Conservation (phyloP, 2,888 invertebrate species). For the Xanthostigma xanthostigma region DNA sequence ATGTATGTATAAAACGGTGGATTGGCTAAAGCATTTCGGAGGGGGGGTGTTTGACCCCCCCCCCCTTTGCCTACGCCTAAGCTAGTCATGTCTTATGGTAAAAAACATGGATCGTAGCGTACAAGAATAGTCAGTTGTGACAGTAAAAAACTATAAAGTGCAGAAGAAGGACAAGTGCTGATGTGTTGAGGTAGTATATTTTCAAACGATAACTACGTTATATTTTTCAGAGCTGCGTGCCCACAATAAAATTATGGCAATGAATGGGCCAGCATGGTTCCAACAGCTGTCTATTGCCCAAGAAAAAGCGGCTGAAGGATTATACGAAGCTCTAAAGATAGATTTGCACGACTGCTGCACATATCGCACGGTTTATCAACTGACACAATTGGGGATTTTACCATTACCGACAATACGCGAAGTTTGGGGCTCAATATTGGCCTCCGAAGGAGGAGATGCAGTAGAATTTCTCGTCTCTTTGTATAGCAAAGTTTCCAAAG, state of each 20-base stretch:
- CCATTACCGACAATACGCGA: conserved; percentile 17
- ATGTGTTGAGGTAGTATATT: too few relatives aligned
- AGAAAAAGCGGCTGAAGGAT: conserved; percentile 17
- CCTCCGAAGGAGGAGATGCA: conserved; percentile 20
- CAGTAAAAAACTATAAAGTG: too few relatives aligned
- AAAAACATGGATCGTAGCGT: too few relatives aligned
- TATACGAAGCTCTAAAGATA: conserved; percentile 16
- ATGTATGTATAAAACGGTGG: too few relatives aligned
- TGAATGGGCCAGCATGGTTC: conserved; percentile 25
- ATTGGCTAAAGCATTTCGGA: too few relatives aligned
- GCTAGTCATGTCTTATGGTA: too few relatives aligned
- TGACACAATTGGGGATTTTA: conserved; percentile 21
- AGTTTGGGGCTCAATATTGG: conserved; percentile 19
- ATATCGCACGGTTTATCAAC: conserved; percentile 18
- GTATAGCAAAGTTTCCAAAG: conserved; percentile 12
- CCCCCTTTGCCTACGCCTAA: too few relatives aligned
- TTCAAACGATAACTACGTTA: too few relatives aligned
- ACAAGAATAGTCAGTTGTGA: too few relatives aligned
- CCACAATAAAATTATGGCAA: conserved; percentile 11
- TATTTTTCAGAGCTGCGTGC: conserved; percentile 10
- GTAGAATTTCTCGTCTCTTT: conserved; percentile 26
- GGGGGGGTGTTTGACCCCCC: too few relatives aligned
- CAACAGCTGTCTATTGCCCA: conserved; percentile 26
- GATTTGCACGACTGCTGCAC: conserved; percentile 18
- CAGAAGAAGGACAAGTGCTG: too few relatives aligned